These are phyloP conservation scores for Drosophila littoralis DNA, from an alignment of 1,140 invertebrate species.

Conservation along the genomic window DNA sequence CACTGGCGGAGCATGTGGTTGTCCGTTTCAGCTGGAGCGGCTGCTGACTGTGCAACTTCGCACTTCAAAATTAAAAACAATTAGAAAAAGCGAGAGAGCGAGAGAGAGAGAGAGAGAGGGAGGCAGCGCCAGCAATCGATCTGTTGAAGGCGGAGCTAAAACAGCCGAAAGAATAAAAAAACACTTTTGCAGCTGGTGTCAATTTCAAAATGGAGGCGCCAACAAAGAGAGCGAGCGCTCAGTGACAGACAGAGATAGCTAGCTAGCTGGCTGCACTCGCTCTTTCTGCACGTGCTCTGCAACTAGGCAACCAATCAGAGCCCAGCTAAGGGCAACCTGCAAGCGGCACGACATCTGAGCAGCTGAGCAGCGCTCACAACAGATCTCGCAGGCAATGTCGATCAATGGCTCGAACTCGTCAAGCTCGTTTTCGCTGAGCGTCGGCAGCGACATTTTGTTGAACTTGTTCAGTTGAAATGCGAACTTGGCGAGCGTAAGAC, in stretches of 20 bases:
- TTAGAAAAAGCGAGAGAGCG: slow-evolving; percentile 45
- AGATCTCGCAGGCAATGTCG: slow-evolving; percentile 61
- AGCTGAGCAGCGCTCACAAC: slow-evolving; percentile 7
- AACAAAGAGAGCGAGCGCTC: slow-evolving; percentile 39
- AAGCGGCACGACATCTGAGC: slow-evolving; percentile 5
- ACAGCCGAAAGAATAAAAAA: slow-evolving; percentile 48
- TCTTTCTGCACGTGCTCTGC: slow-evolving; percentile 22
- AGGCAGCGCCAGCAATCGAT: slow-evolving; percentile 14
- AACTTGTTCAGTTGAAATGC: slow-evolving; percentile 79
- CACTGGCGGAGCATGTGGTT: slow-evolving; percentile 34
- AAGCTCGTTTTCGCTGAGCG: slow-evolving; percentile 67
- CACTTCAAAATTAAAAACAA: slow-evolving; percentile 80
- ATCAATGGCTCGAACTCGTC: slow-evolving; percentile 75
- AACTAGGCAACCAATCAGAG: slow-evolving; percentile 39
- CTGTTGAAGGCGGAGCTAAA: slow-evolving; percentile 55
- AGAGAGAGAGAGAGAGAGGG: slow-evolving; percentile 24
- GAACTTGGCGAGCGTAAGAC: slow-evolving; percentile 73
- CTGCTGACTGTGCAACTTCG: slow-evolving; percentile 79
- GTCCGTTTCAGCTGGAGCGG: slow-evolving; percentile 42
- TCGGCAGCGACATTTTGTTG: slow-evolving; percentile 55
- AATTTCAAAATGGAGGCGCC: slow-evolving; percentile 83
- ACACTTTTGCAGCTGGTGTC: slow-evolving; percentile 58
- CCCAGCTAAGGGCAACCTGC: slow-evolving; percentile 36
- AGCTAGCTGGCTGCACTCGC: slow-evolving; percentile 6
- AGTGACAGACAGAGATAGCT: slow-evolving; percentile 34